A percentile compares a stretch with the other conserved stretches of the same genome.
phyloP scores from a whole-genome alignment of 2,888 invertebrate species.

The Microctonus aethiopoides region DNA sequence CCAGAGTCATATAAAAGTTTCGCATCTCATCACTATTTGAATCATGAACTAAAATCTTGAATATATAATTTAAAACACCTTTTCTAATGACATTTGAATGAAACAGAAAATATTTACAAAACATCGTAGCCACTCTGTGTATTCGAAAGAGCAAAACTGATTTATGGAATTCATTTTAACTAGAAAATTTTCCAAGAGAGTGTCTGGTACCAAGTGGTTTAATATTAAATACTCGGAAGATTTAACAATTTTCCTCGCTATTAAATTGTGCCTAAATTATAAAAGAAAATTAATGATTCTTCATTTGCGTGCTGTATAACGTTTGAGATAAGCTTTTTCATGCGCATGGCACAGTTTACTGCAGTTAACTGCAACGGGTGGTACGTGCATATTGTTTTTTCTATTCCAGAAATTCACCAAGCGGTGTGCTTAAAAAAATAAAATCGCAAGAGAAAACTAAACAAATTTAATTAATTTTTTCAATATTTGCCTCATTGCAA shows the following conservation, averaged over 20 bases:
- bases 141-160: not conserved
- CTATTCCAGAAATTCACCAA: not conserved
- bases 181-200: not conserved
- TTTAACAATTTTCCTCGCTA: not conserved
- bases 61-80: no score
- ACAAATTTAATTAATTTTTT: not conserved
- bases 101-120: no score
- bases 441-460: not conserved
- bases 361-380: slow-evolving; percentile 39
- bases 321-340: not conserved
- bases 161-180: not conserved
- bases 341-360: slow-evolving; percentile 32
- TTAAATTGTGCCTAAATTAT: not conserved
- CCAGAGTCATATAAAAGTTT: not conserved
- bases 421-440: not conserved
- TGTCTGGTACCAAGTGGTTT: not conserved
- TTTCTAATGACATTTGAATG: no score
- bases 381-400: slow-evolving; percentile 37
- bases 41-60: not conserved
- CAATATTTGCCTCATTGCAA: no score
- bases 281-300: not conserved
- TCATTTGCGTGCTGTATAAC: not conserved
- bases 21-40: not conserved
- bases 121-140: no score
- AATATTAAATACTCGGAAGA: not conserved